Evolutionary conservation across 2,113 vertebrate genomes (phyloP).

Genomic region (Phoenicopterus ruber): DNA sequence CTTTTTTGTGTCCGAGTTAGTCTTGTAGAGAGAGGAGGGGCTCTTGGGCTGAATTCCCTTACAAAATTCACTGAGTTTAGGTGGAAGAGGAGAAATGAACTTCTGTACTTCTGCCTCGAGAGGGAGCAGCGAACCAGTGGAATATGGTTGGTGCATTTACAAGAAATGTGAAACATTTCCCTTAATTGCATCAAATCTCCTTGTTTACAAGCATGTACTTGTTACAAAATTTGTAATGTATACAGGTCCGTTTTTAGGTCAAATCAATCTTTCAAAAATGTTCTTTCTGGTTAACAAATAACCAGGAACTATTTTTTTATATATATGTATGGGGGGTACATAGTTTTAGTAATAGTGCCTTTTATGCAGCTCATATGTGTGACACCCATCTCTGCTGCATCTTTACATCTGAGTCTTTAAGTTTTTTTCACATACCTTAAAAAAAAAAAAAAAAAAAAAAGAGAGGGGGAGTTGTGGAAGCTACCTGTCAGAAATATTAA

Average conservation of each 20-base stretch:
- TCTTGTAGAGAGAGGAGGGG: background rate
- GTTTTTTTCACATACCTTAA: background rate
- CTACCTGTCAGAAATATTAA: background rate
- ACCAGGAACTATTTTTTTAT: background rate
- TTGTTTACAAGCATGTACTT: background rate
- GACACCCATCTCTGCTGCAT: background rate
- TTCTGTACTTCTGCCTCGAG: slow-evolving; percentile 7
- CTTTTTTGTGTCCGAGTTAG: background rate
- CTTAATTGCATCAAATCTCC: background rate
- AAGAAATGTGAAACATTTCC: background rate
- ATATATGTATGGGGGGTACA: background rate
- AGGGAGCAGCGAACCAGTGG: slow-evolving; percentile 24
- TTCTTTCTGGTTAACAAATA: background rate
- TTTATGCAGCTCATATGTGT: background rate
- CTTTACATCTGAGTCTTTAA: background rate
- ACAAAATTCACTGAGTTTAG: background rate
- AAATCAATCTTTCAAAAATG: background rate
- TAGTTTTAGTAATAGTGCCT: background rate
- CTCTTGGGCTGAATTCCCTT: background rate
- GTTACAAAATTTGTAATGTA: background rate
- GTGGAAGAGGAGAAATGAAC: background rate
- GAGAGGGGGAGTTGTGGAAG: background rate
- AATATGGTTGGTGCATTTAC: background rate
- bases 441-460: background rate
- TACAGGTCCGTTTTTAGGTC: background rate